Evolutionary conservation across 2,797 vertebrate genomes (phyloP).

Genomic region (Anabas testudineus): DNA sequence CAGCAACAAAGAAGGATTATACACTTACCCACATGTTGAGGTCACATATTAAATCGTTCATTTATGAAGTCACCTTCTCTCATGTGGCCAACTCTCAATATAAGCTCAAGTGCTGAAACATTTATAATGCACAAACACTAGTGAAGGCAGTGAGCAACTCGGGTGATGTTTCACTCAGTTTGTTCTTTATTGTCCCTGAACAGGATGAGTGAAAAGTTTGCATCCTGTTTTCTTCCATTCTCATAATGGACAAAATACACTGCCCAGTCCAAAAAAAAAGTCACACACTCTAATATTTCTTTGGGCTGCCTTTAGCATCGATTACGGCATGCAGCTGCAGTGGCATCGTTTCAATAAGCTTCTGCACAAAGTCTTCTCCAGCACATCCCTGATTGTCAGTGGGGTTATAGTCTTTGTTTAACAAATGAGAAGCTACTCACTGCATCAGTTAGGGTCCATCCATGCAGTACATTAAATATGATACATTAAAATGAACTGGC

Average conservation of each 20-base stretch:
- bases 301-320: too few relatives aligned
- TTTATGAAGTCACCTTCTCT: conserved; percentile 51
- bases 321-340: too few relatives aligned
- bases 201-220: not conserved
- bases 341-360: too few relatives aligned
- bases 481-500: too few relatives aligned
- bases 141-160: not conserved
- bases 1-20: conserved; percentile 56
- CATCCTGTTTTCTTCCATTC: not conserved
- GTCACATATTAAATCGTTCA: conserved; percentile 36
- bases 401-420: too few relatives aligned
- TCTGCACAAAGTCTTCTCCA: too few relatives aligned
- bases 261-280: too few relatives aligned
- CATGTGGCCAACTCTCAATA: conserved; percentile 7
- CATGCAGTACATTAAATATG: too few relatives aligned
- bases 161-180: conserved; percentile 15
- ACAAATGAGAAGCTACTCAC: too few relatives aligned
- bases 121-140: conserved; percentile 34
- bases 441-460: too few relatives aligned
- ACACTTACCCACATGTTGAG: conserved; percentile 30
- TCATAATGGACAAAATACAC: not conserved
- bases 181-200: not conserved
- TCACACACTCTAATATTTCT: too few relatives aligned
- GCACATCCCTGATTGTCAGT: too few relatives aligned
- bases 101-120: conserved; percentile 53